phyloP scores from a whole-genome alignment of 2,113 vertebrate genomes.

The Rattus rattus region DNA sequence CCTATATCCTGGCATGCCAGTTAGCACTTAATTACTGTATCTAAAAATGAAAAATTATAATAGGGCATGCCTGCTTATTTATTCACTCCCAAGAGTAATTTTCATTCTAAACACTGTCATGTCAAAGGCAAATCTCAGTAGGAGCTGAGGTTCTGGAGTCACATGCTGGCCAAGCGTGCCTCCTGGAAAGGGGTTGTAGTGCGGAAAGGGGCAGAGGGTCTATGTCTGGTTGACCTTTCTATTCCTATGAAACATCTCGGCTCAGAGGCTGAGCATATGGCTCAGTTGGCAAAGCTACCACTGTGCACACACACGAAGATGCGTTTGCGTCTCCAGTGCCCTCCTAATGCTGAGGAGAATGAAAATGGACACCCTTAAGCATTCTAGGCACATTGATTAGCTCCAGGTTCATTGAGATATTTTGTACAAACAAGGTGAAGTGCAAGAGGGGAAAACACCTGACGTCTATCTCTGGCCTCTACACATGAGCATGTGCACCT shows the following conservation, averaged over 20 bases:
- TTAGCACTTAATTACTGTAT: conserved; percentile 30
- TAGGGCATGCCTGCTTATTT: background rate
- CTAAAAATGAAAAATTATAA: conserved; percentile 11
- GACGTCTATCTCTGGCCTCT: background rate
- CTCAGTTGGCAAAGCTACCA: background rate
- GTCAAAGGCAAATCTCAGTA: conserved; percentile 4
- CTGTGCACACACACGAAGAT: too few relatives aligned
- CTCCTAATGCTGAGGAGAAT: background rate
- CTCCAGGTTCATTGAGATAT: background rate
- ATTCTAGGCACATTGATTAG: background rate
- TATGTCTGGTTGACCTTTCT: background rate
- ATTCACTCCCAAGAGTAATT: background rate
- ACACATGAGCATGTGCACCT: too few relatives aligned
- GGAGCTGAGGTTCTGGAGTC: background rate
- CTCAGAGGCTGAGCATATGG: background rate
- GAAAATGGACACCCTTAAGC: background rate
- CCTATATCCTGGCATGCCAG: background rate
- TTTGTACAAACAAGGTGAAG: background rate
- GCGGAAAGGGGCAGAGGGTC: background rate
- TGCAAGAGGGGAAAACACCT: background rate
- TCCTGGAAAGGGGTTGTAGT: background rate
- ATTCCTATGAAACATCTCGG: background rate
- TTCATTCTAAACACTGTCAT: conserved; percentile 1
- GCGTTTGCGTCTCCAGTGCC: background rate
- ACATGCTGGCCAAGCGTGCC: background rate